Percentiles rank a stretch among this genome's conserved stretches.
phyloP scores from a whole-genome alignment of 2,797 vertebrate species.

The Pelobates cultripes region DNA sequence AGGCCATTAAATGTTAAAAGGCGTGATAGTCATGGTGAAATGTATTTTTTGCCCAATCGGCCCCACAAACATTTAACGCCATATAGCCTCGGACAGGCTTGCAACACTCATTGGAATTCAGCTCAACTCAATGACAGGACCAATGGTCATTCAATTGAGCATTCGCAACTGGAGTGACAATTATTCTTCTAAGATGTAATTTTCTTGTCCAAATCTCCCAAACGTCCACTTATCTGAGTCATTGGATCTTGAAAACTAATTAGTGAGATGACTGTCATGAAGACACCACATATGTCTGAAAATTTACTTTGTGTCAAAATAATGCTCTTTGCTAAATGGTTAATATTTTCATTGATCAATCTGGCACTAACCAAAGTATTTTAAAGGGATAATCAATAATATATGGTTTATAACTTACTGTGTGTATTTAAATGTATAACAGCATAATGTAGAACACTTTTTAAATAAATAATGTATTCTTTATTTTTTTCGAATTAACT shows the following conservation, averaged over 20 bases:
- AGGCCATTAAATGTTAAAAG: neutral
- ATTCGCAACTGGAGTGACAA: neutral
- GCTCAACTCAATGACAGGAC: conserved; percentile 1
- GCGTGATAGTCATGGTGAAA: neutral
- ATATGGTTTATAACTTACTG: neutral
- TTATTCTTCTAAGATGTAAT: conserved; percentile 14
- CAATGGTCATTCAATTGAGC: conserved; percentile 20
- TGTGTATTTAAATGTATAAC: no score
- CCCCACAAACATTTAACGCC: neutral
- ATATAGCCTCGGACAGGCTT: neutral
- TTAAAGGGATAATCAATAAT: neutral
- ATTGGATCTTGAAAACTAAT: conserved; percentile 21
- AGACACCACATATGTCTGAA: neutral
- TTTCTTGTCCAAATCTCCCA: conserved; percentile 30
- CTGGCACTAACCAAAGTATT: neutral
- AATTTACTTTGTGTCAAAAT: neutral
- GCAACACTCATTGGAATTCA: neutral
- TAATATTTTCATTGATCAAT: neutral
- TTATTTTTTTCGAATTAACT: no score
- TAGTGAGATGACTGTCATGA: neutral
- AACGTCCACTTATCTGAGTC: conserved; percentile 16
- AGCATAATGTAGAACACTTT: no score
- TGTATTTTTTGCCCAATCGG: neutral
- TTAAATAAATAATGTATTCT: no score
- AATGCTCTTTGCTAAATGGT: neutral